A percentile compares a stretch with the other conserved stretches of the same genome.
These are phyloP conservation scores for Anoplius nigerrimus DNA, from an alignment of 2,888 invertebrate genomes.

Conservation along the genomic window DNA sequence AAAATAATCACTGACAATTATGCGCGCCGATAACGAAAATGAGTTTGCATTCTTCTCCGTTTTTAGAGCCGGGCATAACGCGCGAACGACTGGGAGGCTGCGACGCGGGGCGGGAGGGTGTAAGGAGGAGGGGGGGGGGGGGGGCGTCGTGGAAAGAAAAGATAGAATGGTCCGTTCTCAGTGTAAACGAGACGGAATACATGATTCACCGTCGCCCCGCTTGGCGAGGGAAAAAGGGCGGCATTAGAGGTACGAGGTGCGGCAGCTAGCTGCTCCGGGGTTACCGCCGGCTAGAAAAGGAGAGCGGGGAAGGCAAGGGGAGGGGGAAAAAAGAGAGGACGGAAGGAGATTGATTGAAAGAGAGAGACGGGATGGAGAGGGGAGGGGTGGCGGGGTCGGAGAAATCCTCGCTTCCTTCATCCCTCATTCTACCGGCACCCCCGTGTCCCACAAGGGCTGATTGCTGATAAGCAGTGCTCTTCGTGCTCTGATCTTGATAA, in stretches of 20 bases:
- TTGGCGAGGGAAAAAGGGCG: too few species aligned
- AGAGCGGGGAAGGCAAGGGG: not conserved
- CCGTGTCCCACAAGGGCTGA: conserved; percentile 34
- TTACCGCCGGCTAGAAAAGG: too few species aligned
- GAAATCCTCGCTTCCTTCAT: conserved; percentile 4
- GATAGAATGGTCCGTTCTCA: not conserved
- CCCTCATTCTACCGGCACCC: conserved; percentile 1
- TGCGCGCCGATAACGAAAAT: not conserved
- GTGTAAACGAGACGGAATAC: not conserved
- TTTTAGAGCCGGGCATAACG: not conserved
- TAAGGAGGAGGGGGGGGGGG: not conserved
- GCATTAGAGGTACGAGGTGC: too few species aligned
- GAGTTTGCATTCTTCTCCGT: not conserved
- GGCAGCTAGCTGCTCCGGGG: too few species aligned
- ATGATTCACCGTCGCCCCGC: too few species aligned
- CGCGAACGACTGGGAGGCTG: not conserved
- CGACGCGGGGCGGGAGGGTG: not conserved
- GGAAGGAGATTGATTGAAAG: too few species aligned
- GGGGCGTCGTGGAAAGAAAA: not conserved
- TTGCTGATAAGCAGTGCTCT: conserved; percentile 46
- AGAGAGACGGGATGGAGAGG: not conserved
- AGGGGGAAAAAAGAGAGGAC: not conserved
- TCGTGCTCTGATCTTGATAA: conserved; percentile 49
- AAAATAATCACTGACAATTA: not conserved
- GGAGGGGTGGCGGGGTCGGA: not conserved